Base-by-base conservation (phyloP, 2,113 vertebrate species). In the Ramphastos sulfuratus region DNA sequence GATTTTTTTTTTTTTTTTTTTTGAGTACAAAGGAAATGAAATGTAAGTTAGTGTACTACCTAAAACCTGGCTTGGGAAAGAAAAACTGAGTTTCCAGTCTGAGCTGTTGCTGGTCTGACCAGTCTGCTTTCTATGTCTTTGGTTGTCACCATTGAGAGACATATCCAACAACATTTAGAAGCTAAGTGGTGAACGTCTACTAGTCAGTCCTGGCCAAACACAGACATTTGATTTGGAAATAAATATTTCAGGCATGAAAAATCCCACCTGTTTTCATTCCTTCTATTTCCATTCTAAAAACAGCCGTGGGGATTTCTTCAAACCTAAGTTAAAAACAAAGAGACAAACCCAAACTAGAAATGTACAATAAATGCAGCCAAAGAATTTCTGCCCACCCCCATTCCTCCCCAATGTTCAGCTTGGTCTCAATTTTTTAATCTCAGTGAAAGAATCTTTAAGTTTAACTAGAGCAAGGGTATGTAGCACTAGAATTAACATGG, bases 221-320 rank as follows among this genome's bases (percentile, higher is more conserved):
- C 10, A 85, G 88, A 28, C 66, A 27, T 91, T 72, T 17, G 35
- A 30, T 92, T 95, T 86, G 67, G 65, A 92, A 90, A 46, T 23
- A 80, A 60, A 24, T 55, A 33, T 46, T 88, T 90, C 77, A 87
- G 82, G 35, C 82, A 46, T 85, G 78, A 82, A 86, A 91, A 90
- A 65, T 94, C 90, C 71, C 42, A 35, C 84, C 89, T 88, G 12
- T 91, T 72, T 86, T 76, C 33, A 48, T 81, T 74, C 83, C 18
- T 60, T 64, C n/a, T 9, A 2, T 74, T 69, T 65, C 60, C 33
- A 60, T 35, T 65, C n/a, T 69, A 46, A 79, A 65, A 65, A 15
- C n/a, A 70, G 37, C 17, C 4, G 7, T 35, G 17, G n/a, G 4
- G 44, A n/a, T 80, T 79, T 74, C 79, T 79, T 59, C 56, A 65